Evolutionary conservation across 2,113 vertebrate species (phyloP).

Genomic region (Chloroceryle aenea): DNA sequence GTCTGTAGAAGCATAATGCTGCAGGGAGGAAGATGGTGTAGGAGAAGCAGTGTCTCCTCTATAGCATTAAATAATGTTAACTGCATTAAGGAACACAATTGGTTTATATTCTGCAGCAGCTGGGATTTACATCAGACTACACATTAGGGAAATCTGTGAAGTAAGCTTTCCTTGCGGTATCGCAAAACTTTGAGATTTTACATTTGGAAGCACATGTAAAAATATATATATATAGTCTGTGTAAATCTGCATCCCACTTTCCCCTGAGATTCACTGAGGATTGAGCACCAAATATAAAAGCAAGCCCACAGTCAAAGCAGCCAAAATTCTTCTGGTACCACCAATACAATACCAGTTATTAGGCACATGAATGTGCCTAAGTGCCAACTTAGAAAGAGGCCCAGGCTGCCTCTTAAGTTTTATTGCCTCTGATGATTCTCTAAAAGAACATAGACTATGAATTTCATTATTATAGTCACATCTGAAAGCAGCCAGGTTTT

Average conservation of each 20-base stretch:
- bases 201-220: background rate
- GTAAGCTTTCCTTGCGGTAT: background rate
- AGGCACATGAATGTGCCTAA: background rate
- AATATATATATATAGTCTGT: background rate
- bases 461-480: background rate
- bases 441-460: background rate
- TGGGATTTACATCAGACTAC: constrained; percentile 1
- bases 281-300: background rate
- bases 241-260: background rate
- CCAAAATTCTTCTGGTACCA: background rate
- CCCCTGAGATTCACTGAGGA: background rate
- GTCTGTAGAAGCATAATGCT: background rate
- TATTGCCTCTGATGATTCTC: background rate
- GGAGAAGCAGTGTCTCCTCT: background rate
- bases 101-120: background rate
- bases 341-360: background rate
- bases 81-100: background rate
- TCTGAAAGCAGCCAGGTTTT: background rate
- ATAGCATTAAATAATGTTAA: background rate
- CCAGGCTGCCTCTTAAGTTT: background rate
- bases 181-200: background rate
- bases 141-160: background rate
- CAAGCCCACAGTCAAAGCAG: background rate
- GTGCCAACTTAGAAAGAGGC: background rate
- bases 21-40: background rate